A percentile compares a stretch with the other conserved stretches of the same genome.
Conservation (phyloP, 2,797 vertebrate species). For the Acrossocheilus fasciatus region DNA sequence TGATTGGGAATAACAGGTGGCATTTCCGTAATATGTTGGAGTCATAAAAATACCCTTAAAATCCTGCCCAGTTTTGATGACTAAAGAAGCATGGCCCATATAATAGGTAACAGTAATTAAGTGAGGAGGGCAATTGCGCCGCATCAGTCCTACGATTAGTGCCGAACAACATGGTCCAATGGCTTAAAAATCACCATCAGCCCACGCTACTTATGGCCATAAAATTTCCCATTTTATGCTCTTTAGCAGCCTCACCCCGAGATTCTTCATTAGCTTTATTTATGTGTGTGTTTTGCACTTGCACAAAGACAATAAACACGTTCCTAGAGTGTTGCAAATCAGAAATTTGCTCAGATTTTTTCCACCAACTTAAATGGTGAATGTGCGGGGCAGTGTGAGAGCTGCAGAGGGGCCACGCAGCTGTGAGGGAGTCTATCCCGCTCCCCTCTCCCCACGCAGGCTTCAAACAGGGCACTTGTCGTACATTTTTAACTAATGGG, state of each 20-base stretch:
- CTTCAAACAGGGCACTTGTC: constrained; percentile 66
- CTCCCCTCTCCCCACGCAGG: constrained; percentile 50
- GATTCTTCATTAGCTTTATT: constrained; percentile 86
- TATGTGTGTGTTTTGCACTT: constrained; percentile 82
- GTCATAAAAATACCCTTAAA: not conserved
- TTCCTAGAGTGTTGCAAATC: constrained; percentile 93
- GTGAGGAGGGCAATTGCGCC: constrained; percentile 79
- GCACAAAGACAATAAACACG: constrained; percentile 89
- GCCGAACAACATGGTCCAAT: constrained; percentile 86
- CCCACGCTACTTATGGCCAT: constrained; percentile 88
- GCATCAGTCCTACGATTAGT: constrained; percentile 83
- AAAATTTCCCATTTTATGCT: constrained; percentile 94
- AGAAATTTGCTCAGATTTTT: constrained; percentile 91
- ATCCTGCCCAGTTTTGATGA: constrained; percentile 69
- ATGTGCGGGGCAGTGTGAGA: constrained; percentile 70
- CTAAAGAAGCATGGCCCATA: constrained; percentile 70
- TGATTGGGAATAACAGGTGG: not conserved
- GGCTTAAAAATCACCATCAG: constrained; percentile 88
- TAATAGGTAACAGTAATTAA: constrained; percentile 86
- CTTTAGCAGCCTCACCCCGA: constrained; percentile 83
- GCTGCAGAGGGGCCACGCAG: constrained; percentile 74
- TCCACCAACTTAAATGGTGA: constrained; percentile 83
- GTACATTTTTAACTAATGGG: constrained; percentile 68
- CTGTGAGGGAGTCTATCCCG: constrained; percentile 67
- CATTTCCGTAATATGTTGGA: not conserved